These are phyloP conservation scores for Hypselothyrea guttata DNA, from an alignment of 2,888 invertebrate genomes.

Conservation along the genomic window DNA sequence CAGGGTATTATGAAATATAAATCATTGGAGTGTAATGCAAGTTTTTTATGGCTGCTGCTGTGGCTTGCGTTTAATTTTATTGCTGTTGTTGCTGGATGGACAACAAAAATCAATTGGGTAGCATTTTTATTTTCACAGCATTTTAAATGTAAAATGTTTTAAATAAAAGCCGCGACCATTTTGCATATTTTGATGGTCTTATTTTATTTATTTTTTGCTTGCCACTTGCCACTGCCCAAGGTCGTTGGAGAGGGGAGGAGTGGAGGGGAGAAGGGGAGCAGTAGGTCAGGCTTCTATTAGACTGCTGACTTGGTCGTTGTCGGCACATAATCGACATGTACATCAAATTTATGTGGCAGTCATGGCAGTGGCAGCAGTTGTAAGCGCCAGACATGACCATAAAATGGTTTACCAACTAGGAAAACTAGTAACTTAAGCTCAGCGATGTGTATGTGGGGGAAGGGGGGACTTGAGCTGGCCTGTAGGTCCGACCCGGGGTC, in stretches of 20 bases:
- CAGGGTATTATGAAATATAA: conserved; percentile 35
- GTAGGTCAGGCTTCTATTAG: not conserved
- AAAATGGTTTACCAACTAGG: conserved; percentile 62
- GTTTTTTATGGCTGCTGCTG: conserved; percentile 39
- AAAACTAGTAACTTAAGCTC: conserved; percentile 58
- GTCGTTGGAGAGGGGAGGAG: conserved; percentile 14
- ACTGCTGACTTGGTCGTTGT: conserved; percentile 39
- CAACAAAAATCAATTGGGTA: conserved; percentile 47
- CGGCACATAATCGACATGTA: conserved; percentile 74
- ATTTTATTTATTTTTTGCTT: conserved; percentile 18
- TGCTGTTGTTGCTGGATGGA: conserved; percentile 20
- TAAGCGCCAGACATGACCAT: conserved; percentile 71
- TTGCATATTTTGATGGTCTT: conserved; percentile 49
- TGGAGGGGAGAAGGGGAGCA: not conserved
- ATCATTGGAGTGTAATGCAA: conserved; percentile 38
- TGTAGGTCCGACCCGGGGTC: conserved; percentile 34
- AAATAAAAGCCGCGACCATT: conserved; percentile 33
- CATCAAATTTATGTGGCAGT: conserved; percentile 71
- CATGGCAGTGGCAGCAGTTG: conserved; percentile 30
- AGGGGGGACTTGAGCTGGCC: not conserved
- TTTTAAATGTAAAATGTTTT: conserved; percentile 52
- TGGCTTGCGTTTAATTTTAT: conserved; percentile 35
- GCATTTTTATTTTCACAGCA: conserved; percentile 37
- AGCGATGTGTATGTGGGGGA: not conserved
- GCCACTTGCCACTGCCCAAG: conserved; percentile 29